phyloP scores from a whole-genome alignment of 1,140 invertebrate genomes.

The Cryptotermes secundus region DNA sequence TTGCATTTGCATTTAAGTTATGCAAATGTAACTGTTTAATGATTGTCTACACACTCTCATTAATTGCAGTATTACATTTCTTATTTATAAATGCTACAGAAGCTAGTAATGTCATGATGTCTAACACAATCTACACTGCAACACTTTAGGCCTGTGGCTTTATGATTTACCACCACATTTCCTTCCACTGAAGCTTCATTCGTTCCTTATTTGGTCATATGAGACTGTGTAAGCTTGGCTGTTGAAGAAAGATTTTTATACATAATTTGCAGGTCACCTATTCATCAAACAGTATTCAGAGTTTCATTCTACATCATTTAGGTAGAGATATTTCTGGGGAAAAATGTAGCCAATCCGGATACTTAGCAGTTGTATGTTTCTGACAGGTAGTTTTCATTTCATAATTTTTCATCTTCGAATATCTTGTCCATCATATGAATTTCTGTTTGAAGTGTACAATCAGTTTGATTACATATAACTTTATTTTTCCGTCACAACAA shows the following conservation, averaged over 20 bases:
- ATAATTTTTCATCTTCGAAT: no score
- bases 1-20: background rate
- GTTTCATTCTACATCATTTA: background rate
- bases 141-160: background rate
- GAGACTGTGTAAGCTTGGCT: background rate
- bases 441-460: no score
- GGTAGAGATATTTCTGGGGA: background rate
- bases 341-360: background rate
- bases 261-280: background rate
- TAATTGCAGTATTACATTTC: background rate
- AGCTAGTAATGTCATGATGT: background rate
- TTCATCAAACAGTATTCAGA: background rate
- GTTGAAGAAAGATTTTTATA: background rate
- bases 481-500: no score
- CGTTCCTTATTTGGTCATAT: no score
- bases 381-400: background rate
- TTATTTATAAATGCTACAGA: background rate
- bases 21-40: background rate
- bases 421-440: no score
- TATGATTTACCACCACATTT: background rate
- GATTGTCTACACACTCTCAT: constrained; percentile 15
- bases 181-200: background rate
- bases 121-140: background rate
- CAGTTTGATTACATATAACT: no score
- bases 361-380: background rate